Conservation (phyloP, 2,888 invertebrate species). For the Xestia sexstrigata region DNA sequence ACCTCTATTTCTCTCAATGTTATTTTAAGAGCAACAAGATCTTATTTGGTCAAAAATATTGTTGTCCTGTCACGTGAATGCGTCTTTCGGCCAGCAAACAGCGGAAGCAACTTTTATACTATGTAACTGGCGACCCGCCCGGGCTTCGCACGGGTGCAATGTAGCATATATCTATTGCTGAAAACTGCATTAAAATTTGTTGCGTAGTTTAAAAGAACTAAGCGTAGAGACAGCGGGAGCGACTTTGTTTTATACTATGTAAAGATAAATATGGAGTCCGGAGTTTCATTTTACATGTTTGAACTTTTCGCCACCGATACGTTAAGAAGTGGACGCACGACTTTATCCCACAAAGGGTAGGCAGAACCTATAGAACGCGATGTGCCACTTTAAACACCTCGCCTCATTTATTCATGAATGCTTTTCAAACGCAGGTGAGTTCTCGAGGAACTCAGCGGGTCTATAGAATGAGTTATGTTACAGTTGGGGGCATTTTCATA, state of each 20-base stretch:
- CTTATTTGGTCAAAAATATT: neutral
- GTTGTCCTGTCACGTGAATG: neutral
- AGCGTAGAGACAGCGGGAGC: too few relatives aligned
- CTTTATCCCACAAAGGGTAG: neutral
- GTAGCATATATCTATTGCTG: too few relatives aligned
- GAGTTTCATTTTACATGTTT: neutral
- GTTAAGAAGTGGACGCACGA: neutral
- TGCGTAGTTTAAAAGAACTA: too few relatives aligned
- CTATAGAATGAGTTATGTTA: constrained; percentile 7
- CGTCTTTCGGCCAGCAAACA: neutral
- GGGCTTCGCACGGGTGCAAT: too few relatives aligned
- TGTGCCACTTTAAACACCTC: constrained; percentile 7
- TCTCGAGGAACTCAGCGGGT: neutral
- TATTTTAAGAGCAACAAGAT: constrained; percentile 16
- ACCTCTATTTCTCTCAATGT: neutral
- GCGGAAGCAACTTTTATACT: too few relatives aligned
- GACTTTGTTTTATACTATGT: too few relatives aligned
- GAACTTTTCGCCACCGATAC: neutral
- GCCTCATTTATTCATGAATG: constrained; percentile 20
- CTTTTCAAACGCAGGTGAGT: constrained; percentile 19
- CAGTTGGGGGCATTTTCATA: neutral
- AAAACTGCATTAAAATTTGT: too few relatives aligned
- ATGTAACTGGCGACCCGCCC: too few relatives aligned
- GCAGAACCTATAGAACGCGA: neutral
- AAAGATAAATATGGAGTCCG: too few relatives aligned